Evolutionary conservation across 2,797 vertebrate species (phyloP), one percentile per base, ranked within the genome.

Genomic region (Halcyon leucocephala): DNA sequence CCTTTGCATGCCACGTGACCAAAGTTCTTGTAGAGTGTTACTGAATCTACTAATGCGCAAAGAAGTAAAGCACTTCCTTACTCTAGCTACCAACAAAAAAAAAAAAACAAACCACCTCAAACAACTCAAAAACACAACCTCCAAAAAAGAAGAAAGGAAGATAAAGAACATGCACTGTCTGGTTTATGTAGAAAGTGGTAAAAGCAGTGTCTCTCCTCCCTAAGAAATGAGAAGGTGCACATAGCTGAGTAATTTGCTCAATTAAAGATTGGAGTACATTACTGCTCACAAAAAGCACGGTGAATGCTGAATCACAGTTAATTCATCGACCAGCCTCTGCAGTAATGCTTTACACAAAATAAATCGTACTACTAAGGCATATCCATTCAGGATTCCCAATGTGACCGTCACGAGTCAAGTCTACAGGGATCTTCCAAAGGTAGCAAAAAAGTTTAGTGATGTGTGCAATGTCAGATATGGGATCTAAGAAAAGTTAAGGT

Each of bases 111-210:
- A 16, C 18, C 10, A 14, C 49, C 37, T 39, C 37, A 26, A 51
- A 28, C 26, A 37, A 28, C 3, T 2, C 11, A 7, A 69, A 55
- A 16, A 4, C 1, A 1, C 10, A 7, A 4, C 1, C 4, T 2
- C 2, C 0, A 1, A 39, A 28, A 55, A 58, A 42, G 3, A 22
- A 51, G 2, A 44, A 74, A 26, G 12, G 21, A 58, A 28, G 14
- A 78, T 24, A 42, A 62, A 64, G 11, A 81, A 15, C 10, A 51
- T 19, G 28, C 67, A 7, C 13, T 69, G 4, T 31, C 21, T 57
- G 11, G 10, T n/a, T 87, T 65, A 39, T 10, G 10, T 28, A 74
- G 26, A 66, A 58, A 80, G 24, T 35, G 4, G 10, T 21, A 51
- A 83, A 74, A 74, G 29, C 10, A 55, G 19, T 69, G 26, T 14